These are phyloP conservation scores for Hylyphantes graminicola DNA, from an alignment of 1,140 invertebrate species.

Conservation along the genomic window DNA sequence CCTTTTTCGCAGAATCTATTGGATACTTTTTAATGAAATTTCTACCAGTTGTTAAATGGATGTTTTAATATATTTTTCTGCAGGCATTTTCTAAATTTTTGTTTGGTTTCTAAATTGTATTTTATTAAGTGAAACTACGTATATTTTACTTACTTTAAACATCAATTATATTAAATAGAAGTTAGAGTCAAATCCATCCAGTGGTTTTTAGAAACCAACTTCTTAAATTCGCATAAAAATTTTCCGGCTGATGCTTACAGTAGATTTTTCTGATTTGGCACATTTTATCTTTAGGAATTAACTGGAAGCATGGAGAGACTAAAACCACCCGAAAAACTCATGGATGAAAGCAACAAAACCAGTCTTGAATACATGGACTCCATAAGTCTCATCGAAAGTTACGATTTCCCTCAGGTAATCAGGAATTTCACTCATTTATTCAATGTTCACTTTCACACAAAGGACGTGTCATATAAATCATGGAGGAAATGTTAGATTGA, in stretches of 20 bases:
- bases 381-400: constrained; percentile 65
- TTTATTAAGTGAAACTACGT: not conserved
- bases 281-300: constrained; percentile 68
- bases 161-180: not conserved
- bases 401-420: constrained; percentile 47
- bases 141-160: not conserved
- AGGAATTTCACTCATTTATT: not conserved
- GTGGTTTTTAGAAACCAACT: not conserved
- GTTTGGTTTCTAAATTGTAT: not conserved
- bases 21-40: too few species aligned
- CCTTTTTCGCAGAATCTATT: too few species aligned
- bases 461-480: too few species aligned
- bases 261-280: not conserved
- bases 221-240: not conserved
- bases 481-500: too few species aligned
- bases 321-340: constrained; percentile 68
- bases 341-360: constrained; percentile 68
- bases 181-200: not conserved
- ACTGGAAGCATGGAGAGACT: constrained; percentile 72
- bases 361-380: constrained; percentile 73
- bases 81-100: too few species aligned
- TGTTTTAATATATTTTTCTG: too few species aligned
- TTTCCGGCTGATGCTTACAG: not conserved
- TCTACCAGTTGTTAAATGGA: too few species aligned
- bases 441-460: too few species aligned